These are phyloP conservation scores for Sebastes umbrosus DNA, from an alignment of 2,797 vertebrate species.

Conservation along the genomic window DNA sequence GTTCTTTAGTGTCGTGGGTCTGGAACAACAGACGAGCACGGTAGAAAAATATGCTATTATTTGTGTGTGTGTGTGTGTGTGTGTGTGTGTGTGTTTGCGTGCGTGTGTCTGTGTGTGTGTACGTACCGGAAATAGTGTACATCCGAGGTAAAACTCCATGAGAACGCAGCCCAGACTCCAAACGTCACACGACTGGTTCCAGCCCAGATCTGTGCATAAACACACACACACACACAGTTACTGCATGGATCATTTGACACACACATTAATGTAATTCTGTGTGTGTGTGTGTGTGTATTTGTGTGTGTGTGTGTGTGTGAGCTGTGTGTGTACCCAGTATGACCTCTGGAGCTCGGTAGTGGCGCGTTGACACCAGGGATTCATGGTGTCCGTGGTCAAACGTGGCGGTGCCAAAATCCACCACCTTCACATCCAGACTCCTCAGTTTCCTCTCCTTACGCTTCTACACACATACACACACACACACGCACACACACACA, in stretches of 20 bases:
- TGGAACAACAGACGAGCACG: conserved; percentile 53
- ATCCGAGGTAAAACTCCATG: conserved; percentile 88
- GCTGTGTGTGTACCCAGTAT: conserved; percentile 86
- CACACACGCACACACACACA: conserved; percentile 3
- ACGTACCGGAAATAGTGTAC: conserved; percentile 85
- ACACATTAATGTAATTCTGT: neutral
- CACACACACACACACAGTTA: neutral
- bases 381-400: conserved; percentile 95
- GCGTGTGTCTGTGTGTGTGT: neutral
- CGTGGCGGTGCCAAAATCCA: conserved; percentile 94
- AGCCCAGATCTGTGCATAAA: conserved; percentile 83
- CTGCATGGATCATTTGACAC: neutral
- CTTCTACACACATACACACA: conserved; percentile 71
- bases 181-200: conserved; percentile 89
- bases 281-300: neutral
- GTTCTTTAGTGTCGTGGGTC: conserved; percentile 90
- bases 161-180: conserved; percentile 92
- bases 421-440: conserved; percentile 91
- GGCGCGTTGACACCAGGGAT: conserved; percentile 92
- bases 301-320: neutral
- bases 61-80: neutral
- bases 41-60: neutral
- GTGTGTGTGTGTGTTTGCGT: neutral
- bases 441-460: conserved; percentile 85
- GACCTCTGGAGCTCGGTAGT: conserved; percentile 95